phyloP scores from a whole-genome alignment of 2,113 vertebrate species.

The Scartelaos histophorus region DNA sequence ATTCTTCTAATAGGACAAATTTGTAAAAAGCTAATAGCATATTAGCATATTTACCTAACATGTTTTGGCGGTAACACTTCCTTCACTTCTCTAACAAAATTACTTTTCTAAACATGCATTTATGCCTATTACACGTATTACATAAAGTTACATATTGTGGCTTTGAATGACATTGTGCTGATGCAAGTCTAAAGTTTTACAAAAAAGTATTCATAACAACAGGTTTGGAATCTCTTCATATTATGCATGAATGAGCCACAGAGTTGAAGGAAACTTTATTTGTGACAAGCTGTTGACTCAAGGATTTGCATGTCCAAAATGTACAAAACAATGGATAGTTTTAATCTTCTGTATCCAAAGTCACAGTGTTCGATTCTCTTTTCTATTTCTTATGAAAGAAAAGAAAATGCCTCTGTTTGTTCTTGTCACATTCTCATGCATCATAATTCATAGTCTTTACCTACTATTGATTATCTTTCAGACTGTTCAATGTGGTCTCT shows the following conservation, averaged over 20 bases:
- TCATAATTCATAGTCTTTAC: slow-evolving; percentile 36
- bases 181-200: too few relatives aligned
- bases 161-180: too few relatives aligned
- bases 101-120: too few relatives aligned
- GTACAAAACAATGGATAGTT: slow-evolving; percentile 15
- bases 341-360: slow-evolving; percentile 34
- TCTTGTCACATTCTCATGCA: slow-evolving; percentile 33
- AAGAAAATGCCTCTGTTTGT: slow-evolving; percentile 9
- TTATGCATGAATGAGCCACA: not conserved
- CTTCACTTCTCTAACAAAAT: too few relatives aligned
- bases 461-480: slow-evolving; percentile 61
- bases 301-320: slow-evolving; percentile 34
- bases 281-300: slow-evolving; percentile 27
- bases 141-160: too few relatives aligned
- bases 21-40: too few relatives aligned
- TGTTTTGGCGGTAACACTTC: too few relatives aligned
- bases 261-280: not conserved
- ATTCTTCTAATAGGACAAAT: too few relatives aligned
- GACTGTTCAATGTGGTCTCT: slow-evolving; percentile 26
- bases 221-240: not conserved
- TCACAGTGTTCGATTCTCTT: slow-evolving; percentile 12
- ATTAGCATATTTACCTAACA: too few relatives aligned
- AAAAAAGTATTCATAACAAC: too few relatives aligned
- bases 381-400: slow-evolving; percentile 9
- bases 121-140: too few relatives aligned